Percentiles rank a stretch among this genome's conserved stretches.
phyloP scores from a whole-genome alignment of 2,888 invertebrate genomes.

The Tuberolachnus salignus region DNA sequence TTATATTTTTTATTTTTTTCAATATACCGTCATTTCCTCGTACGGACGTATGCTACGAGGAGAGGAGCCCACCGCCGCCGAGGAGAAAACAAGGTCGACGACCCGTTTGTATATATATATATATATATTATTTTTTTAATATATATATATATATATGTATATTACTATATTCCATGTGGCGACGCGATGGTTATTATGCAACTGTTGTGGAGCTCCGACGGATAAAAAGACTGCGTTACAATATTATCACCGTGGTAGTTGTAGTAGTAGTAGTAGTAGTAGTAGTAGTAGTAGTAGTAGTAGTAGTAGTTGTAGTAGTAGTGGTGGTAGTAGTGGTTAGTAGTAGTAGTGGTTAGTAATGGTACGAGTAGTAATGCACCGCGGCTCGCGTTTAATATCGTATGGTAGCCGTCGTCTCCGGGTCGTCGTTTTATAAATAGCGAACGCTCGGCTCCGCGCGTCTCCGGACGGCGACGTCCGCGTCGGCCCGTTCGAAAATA shows the following conservation, averaged over 20 bases:
- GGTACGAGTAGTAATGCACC: neutral
- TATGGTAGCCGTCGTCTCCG: neutral
- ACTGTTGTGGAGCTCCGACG: constrained; percentile 24
- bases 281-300: too few relatives aligned
- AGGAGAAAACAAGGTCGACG: constrained; percentile 51
- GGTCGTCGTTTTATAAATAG: constrained; percentile 44
- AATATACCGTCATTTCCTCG: neutral
- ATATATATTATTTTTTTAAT: too few relatives aligned
- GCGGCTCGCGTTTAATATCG: neutral
- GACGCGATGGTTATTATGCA: constrained; percentile 18
- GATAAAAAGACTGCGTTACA: constrained; percentile 27
- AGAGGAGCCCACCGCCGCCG: neutral
- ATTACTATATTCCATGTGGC: constrained; percentile 28
- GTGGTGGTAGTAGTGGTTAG: neutral
- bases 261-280: too few relatives aligned
- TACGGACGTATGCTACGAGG: too few relatives aligned
- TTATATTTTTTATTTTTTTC: constrained; percentile 6
- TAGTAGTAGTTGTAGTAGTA: neutral
- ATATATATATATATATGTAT: too few relatives aligned
- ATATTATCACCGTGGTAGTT: too few relatives aligned
- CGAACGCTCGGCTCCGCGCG: constrained; percentile 4
- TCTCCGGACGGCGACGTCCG: constrained; percentile 18
- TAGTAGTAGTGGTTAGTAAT: too few relatives aligned
- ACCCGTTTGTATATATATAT: constrained; percentile 5
- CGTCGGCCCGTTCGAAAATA: neutral